These are phyloP conservation scores for Betta splendens DNA, from an alignment of 2,797 vertebrate genomes.

Conservation along the genomic window DNA sequence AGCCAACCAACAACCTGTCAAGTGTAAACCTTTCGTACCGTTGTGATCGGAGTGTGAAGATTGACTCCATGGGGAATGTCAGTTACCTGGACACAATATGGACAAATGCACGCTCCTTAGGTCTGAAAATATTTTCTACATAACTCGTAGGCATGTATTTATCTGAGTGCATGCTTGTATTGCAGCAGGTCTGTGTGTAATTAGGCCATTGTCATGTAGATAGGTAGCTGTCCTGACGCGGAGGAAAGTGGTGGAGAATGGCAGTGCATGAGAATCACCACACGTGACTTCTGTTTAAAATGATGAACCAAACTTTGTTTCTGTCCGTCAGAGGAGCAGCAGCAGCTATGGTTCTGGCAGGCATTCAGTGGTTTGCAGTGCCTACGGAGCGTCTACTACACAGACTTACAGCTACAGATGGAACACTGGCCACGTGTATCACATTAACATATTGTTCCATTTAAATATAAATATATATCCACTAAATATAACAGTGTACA, in stretches of 20 bases:
- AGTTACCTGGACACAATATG: too few species aligned
- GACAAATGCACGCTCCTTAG: too few species aligned
- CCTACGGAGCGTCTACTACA: conserved; percentile 19
- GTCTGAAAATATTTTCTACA: too few species aligned
- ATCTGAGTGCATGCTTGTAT: conserved; percentile 1
- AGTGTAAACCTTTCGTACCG: conserved; percentile 13
- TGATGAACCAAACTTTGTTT: conserved; percentile 40
- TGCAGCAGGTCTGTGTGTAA: conserved; percentile 4
- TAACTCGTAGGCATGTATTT: too few species aligned
- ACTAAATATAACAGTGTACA: conserved; percentile 4
- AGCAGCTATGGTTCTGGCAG: conserved; percentile 21
- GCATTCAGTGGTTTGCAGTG: conserved; percentile 34
- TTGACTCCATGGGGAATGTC: conserved; percentile 17
- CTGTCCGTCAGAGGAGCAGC: conserved; percentile 5
- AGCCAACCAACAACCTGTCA: conserved; percentile 35
- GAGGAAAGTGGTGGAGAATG: conserved; percentile 11
- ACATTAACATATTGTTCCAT: conserved; percentile 4
- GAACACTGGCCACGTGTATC: conserved; percentile 7
- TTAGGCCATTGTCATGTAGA: conserved; percentile 27
- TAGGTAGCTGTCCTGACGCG: conserved; percentile 32
- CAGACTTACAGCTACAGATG: conserved; percentile 2
- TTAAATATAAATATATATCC: too few species aligned
- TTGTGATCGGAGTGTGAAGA: neutral
- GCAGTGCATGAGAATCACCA: conserved; percentile 36
- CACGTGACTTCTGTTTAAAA: conserved; percentile 40